Evolutionary conservation across 2,113 vertebrate genomes (phyloP).

Genomic region (Choloepus hoffmanni): DNA sequence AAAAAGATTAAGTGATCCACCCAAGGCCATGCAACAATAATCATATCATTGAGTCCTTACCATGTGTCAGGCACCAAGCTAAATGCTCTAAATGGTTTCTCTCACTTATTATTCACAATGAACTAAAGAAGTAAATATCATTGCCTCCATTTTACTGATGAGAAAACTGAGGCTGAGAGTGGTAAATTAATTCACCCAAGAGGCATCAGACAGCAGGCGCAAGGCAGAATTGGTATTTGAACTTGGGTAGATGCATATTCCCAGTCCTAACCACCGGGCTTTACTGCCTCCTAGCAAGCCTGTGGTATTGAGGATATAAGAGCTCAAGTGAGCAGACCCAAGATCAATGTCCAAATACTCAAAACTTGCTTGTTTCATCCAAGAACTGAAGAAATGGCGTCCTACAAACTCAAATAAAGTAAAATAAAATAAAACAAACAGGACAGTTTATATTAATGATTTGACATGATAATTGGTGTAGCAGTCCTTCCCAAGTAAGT

Average conservation of each 20-base stretch:
- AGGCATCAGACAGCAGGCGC: background rate
- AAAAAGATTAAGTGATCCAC: background rate
- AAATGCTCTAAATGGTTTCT: background rate
- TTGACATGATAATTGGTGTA: background rate
- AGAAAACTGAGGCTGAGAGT: background rate
- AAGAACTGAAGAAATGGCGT: background rate
- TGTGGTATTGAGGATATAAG: background rate
- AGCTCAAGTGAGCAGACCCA: background rate
- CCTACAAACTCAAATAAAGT: background rate
- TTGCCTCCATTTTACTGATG: background rate
- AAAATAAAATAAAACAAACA: background rate
- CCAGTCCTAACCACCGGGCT: background rate
- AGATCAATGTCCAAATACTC: background rate
- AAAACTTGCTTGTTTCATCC: background rate
- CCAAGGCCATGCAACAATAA: background rate
- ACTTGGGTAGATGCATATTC: background rate
- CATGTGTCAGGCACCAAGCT: background rate
- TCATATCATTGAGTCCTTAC: background rate
- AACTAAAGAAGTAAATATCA: background rate
- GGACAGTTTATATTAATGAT: background rate
- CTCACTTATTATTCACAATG: background rate
- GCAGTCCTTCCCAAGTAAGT: background rate
- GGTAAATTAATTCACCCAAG: background rate
- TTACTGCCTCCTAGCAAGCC: background rate
- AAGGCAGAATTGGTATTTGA: background rate